Evolutionary conservation across 2,113 vertebrate genomes (phyloP).

Genomic region (Cebus imitator): DNA sequence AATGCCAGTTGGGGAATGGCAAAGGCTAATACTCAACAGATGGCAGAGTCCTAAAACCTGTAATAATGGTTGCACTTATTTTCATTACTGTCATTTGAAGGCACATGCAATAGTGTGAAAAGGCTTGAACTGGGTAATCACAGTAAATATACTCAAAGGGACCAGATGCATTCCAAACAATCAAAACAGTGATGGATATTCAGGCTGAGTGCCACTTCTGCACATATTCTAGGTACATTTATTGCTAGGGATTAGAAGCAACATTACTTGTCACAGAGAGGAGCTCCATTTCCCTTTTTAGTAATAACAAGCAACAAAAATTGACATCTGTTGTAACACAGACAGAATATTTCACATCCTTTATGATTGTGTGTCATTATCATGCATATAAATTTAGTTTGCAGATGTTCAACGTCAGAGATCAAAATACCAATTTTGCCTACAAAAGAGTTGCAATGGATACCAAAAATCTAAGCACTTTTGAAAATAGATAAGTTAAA

Average conservation of each 20-base stretch:
- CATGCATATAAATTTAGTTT: slow-evolving; percentile 67
- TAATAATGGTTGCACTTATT: slow-evolving; percentile 83
- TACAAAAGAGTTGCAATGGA: slow-evolving; percentile 56
- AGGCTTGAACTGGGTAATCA: slow-evolving; percentile 81
- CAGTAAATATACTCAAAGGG: slow-evolving; percentile 79
- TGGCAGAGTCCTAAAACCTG: slow-evolving; percentile 81
- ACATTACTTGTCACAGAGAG: slow-evolving; percentile 62
- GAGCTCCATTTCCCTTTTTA: slow-evolving; percentile 64
- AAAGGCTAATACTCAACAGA: slow-evolving; percentile 88
- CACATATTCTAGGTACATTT: slow-evolving; percentile 79
- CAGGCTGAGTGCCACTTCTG: slow-evolving; percentile 78
- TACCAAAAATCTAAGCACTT: slow-evolving; percentile 69
- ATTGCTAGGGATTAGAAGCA: slow-evolving; percentile 70
- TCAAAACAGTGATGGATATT: slow-evolving; percentile 76
- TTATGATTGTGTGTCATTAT: slow-evolving; percentile 56
- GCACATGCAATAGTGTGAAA: slow-evolving; percentile 78
- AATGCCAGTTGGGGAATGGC: slow-evolving; percentile 78
- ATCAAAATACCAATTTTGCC: slow-evolving; percentile 74
- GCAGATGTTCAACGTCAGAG: slow-evolving; percentile 70
- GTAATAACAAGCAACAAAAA: slow-evolving; percentile 66
- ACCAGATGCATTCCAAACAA: slow-evolving; percentile 81
- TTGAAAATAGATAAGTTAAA: slow-evolving; percentile 66
- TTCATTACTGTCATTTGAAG: slow-evolving; percentile 82
- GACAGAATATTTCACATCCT: slow-evolving; percentile 64
- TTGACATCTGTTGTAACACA: slow-evolving; percentile 67